Percentiles rank a stretch among this genome's conserved stretches.
Evolutionary conservation across 2,888 invertebrate species (phyloP).

Genomic region (Drosophila parthenogenetica): DNA sequence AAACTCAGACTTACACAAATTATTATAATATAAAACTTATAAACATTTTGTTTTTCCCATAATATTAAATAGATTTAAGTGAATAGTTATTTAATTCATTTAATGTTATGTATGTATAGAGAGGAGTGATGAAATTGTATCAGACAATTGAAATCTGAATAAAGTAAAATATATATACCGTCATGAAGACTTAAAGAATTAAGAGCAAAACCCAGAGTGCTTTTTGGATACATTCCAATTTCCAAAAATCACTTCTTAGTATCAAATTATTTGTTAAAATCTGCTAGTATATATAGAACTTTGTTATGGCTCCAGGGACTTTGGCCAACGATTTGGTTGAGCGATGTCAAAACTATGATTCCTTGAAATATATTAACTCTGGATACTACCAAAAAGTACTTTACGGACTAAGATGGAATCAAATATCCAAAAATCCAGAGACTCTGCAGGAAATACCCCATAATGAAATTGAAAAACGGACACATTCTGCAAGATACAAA

Average conservation of each 20-base stretch:
- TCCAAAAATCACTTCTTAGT: background rate
- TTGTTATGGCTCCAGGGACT: slow-evolving; percentile 8
- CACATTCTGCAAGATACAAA: background rate
- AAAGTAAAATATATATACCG: slow-evolving; percentile 55
- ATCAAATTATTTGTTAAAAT: background rate
- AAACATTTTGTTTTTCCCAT: slow-evolving; percentile 51
- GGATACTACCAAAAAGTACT: background rate
- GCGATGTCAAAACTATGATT: background rate
- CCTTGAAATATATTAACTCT: background rate
- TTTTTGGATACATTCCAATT: background rate
- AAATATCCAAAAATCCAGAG: rapidly evolving
- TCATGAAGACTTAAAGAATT: too few species aligned
- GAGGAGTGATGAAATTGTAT: slow-evolving; percentile 49
- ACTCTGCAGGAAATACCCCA: slow-evolving; percentile 26
- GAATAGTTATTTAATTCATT: slow-evolving; percentile 67
- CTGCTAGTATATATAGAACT: rapidly evolving
- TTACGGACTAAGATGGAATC: background rate
- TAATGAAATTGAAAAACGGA: background rate
- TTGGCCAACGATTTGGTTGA: slow-evolving; percentile 20
- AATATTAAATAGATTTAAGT: slow-evolving; percentile 53
- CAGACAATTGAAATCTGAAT: slow-evolving; percentile 66
- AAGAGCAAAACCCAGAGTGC: background rate
- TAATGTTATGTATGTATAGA: slow-evolving; percentile 68
- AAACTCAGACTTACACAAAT: slow-evolving; percentile 28
- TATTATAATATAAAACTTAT: slow-evolving; percentile 30